Evolutionary conservation across 2,888 invertebrate species (phyloP), one percentile per base, ranked within the genome.

Genomic region (Anodontia alba): DNA sequence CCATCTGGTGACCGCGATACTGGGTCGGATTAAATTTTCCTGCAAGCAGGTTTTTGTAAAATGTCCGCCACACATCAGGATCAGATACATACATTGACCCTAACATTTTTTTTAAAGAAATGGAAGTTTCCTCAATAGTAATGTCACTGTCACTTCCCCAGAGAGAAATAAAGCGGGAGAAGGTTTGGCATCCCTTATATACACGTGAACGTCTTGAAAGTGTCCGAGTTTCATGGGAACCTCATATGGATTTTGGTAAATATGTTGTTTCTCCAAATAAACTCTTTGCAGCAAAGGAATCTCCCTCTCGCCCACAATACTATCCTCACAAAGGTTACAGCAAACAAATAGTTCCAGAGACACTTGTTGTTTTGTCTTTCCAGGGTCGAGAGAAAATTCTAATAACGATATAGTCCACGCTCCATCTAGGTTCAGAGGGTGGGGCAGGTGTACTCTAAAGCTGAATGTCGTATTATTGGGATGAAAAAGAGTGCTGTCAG

Each of bases 251-350:
- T 33, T 23, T 12, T n/a, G 33, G 72, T 46, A 81, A 42, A 38
- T 26, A 71, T 78, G 62, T 20, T 29, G 15, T 15, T 42, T 57
- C 51, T 79, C 46, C 7, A 49, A 38, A 72, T 54, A 68, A 43
- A 80, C 72, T 23, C 71, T 68, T 54, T 72, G 66, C 10, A 80
- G 42, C 17, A 76, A 66, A 38, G 75, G 72, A 49, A 76, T 10
- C 57, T 77, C 75, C 42, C 67, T 51, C 1, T 42, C 69, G 36
- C 80, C 81, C 20, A 81, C 68, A 7, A 72, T 66, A 29, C 26
- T 67, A 20, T 80, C 75, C 31, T 76, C 57, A 54, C 75, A 81
- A 20, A 77, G 38, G 33, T 73, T 49, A 29, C 38, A 81, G 71
- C 36, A 81, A 17, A 81, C 68, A 26, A 49, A 73, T 23, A 81